phyloP scores from a whole-genome alignment of 2,888 invertebrate species.

The Torymus tubicola region DNA sequence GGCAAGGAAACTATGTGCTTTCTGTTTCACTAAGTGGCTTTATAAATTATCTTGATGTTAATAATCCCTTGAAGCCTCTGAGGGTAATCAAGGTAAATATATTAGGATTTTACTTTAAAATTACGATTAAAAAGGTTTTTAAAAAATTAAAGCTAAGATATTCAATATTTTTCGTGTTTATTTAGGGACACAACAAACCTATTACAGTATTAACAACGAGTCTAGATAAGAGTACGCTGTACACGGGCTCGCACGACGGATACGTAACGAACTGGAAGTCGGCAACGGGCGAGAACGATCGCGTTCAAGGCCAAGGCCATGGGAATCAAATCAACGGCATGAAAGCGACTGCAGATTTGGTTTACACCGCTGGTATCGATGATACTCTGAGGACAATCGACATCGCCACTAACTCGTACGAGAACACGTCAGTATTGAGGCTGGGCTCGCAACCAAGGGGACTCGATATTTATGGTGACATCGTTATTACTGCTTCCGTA shows the following conservation, averaged over 20 bases:
- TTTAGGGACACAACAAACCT: conserved; percentile 96
- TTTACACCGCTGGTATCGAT: conserved; percentile 96
- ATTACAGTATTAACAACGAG: conserved; percentile 92
- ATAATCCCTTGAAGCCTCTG: conserved; percentile 88
- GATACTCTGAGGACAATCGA: conserved; percentile 85
- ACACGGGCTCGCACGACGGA: conserved; percentile 96
- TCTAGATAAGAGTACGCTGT: conserved; percentile 86
- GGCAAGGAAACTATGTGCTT: conserved; percentile 93
- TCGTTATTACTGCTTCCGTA: conserved; percentile 88
- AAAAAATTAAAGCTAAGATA: background rate
- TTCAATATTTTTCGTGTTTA: conserved; percentile 51
- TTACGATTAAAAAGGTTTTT: too few species aligned
- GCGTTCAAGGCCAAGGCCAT: conserved; percentile 91
- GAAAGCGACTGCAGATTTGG: conserved; percentile 81
- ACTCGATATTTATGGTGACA: conserved; percentile 86
- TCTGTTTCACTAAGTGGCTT: conserved; percentile 97
- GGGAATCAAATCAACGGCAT: conserved; percentile 97
- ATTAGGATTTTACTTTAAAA: too few species aligned
- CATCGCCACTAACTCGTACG: conserved; percentile 80
- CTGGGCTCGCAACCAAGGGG: conserved; percentile 94
- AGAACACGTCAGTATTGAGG: conserved; percentile 82
- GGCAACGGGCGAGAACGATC: conserved; percentile 88
- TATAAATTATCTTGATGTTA: conserved; percentile 94
- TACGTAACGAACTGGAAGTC: conserved; percentile 91
- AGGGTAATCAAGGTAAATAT: conserved; percentile 84